A percentile compares a stretch with the other conserved stretches of the same genome.
phyloP scores from a whole-genome alignment of 2,797 vertebrate species.

The Cacajao melanocephalus region DNA sequence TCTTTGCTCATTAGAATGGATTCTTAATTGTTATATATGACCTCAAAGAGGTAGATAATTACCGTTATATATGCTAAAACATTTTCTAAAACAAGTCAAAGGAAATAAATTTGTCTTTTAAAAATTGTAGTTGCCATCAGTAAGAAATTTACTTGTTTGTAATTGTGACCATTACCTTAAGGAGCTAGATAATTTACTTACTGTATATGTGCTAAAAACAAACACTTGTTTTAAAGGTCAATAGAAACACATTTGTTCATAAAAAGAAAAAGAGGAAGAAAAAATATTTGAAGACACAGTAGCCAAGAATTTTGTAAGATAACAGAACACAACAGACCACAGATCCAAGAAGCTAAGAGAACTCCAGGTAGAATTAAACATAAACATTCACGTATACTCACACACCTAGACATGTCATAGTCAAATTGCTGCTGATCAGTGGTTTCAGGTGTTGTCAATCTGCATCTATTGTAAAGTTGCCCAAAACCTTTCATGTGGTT shows the following conservation, averaged over 20 bases:
- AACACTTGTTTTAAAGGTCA: not conserved
- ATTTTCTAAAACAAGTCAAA: not conserved
- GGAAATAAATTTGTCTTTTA: not conserved
- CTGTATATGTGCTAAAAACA: not conserved
- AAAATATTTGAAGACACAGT: slow-evolving; percentile 5
- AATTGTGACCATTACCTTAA: not conserved
- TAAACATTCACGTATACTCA: not conserved
- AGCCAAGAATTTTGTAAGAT: not conserved
- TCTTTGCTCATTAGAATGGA: not conserved
- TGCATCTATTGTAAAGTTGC: not conserved
- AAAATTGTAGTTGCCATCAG: not conserved
- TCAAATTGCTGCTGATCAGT: not conserved
- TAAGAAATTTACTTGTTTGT: slow-evolving; percentile 44
- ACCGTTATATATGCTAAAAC: not conserved
- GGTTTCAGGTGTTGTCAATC: not conserved
- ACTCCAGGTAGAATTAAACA: not conserved
- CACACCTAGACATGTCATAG: too few relatives aligned
- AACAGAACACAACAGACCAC: not conserved
- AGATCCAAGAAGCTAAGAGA: not conserved
- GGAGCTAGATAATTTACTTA: not conserved
- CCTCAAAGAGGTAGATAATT: slow-evolving; percentile 4
- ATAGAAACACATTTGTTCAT: not conserved
- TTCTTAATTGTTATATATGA: slow-evolving; percentile 18
- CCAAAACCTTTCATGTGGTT: not conserved
- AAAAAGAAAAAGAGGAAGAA: not conserved